Evolutionary conservation across 2,888 invertebrate genomes (phyloP), one percentile per base, ranked within the genome.

Genomic region (Laothoe populi): DNA sequence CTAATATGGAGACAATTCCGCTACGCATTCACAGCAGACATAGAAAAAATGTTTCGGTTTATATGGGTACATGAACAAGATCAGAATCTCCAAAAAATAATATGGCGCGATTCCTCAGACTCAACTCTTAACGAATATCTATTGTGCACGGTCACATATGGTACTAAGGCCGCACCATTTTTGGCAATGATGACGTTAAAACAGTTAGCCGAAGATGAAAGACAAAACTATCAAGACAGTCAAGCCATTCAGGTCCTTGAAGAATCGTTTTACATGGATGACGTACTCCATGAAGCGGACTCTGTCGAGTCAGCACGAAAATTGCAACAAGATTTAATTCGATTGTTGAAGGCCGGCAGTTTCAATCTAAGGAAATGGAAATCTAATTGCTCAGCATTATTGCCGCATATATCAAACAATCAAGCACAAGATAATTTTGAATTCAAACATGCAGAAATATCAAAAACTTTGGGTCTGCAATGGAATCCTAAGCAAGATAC

Each of bases 1-100:
- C 13, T 62, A 49, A 38, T 57, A 42, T 63, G 65, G 65, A 57
- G 65, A 31, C 60, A 63, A 31, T 63, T 59, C 53, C 44, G 38
- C 1, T 59, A 31, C 23, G 65, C 61, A 1, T 63, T 62, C 23
- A 65, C 60, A 1, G 62, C 65, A 0, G 65, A 63, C 13, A 63
- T 63, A 1, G 63, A 66, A 35, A 45, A 21, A 45, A 45, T 45
- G 45, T 45, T 19, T 45, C 45, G 45, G 2, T 10, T 10, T 10
- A 45, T 21, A 10, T 45, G 45, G 45, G 10, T 45, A 1, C 45
- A 45, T 19, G 45, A 45, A 45, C 8, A 45, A 58, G 60, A 62
- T 8, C 62, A 62, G 48, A 35, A 48, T 1, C 13, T 46, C 3
- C 62, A 62, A 31, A 57, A 58, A 38, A 58, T 58, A 5, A 21